phyloP scores from a whole-genome alignment of 2,888 invertebrate genomes.

The Charanyca ferruginea region DNA sequence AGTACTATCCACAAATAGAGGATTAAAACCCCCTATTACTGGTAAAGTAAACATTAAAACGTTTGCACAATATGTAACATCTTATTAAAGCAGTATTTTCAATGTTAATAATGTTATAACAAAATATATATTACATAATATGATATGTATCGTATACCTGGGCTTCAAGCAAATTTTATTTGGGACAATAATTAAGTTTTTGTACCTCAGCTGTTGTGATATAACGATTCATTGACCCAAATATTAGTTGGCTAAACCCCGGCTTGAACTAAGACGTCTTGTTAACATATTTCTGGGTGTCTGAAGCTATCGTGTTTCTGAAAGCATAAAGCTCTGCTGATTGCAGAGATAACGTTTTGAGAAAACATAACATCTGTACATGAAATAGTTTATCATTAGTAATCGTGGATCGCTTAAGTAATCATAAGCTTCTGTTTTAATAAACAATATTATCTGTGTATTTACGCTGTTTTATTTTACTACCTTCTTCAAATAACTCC shows the following conservation, averaged over 20 bases:
- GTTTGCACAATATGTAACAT: neutral
- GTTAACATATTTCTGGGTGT: neutral
- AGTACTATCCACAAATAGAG: neutral
- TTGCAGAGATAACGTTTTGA: neutral
- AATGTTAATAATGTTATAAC: neutral
- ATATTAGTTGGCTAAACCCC: neutral
- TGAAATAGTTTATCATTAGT: slow-evolving; percentile 31
- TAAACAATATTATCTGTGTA: slow-evolving; percentile 63
- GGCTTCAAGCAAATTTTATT: neutral
- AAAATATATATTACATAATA: neutral
- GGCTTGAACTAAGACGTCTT: slow-evolving; percentile 20
- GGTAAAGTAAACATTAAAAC: too few species aligned
- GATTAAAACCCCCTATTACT: too few species aligned
- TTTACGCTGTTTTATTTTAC: slow-evolving; percentile 33
- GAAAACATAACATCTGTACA: slow-evolving; percentile 10
- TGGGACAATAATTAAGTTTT: neutral
- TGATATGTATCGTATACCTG: neutral
- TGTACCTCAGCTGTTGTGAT: neutral
- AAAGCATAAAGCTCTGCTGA: neutral
- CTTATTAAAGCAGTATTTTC: neutral
- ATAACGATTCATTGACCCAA: slow-evolving; percentile 18
- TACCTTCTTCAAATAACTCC: neutral
- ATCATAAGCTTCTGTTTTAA: slow-evolving; percentile 56
- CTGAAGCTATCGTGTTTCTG: neutral
- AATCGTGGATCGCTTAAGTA: slow-evolving; percentile 51